A percentile compares a stretch with the other conserved stretches of the same genome.
Evolutionary conservation across 2,888 invertebrate species (phyloP).

Genomic region (Tanytarsus gracilentus): DNA sequence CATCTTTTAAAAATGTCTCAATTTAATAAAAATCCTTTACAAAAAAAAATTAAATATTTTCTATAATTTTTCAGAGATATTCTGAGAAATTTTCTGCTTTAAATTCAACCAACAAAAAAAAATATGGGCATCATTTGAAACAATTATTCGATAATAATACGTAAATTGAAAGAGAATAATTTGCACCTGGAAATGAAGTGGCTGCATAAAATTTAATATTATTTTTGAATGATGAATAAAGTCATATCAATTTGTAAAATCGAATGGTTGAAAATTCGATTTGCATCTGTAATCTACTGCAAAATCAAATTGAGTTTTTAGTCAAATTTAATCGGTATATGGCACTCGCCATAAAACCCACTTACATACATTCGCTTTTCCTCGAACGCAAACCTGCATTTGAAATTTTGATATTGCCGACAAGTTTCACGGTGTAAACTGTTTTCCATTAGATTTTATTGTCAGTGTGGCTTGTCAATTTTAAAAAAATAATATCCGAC

Average conservation of each 20-base stretch:
- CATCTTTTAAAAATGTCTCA: no score
- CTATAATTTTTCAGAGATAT: no score
- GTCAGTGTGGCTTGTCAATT: not conserved
- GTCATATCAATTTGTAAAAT: no score
- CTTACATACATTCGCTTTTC: not conserved
- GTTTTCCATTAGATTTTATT: conserved; percentile 26
- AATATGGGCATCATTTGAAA: no score
- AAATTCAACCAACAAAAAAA: no score
- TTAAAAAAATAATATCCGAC: not conserved
- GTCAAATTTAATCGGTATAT: no score
- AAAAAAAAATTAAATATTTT: no score
- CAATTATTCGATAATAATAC: no score
- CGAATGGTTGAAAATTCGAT: conserved; percentile 4
- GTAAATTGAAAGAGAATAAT: not conserved
- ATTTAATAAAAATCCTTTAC: no score
- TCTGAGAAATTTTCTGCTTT: no score
- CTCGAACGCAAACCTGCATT: conserved; percentile 11
- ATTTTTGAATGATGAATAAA: no score
- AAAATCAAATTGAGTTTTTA: not conserved
- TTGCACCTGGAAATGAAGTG: not conserved
- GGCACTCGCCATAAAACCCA: conserved; percentile 9
- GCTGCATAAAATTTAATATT: no score
- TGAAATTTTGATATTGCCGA: not conserved
- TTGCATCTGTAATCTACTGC: not conserved
- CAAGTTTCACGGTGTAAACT: not conserved